A percentile compares a stretch with the other conserved stretches of the same genome.
Conservation (phyloP, 2,888 invertebrate species). For the Tanytarsus gracilentus region DNA sequence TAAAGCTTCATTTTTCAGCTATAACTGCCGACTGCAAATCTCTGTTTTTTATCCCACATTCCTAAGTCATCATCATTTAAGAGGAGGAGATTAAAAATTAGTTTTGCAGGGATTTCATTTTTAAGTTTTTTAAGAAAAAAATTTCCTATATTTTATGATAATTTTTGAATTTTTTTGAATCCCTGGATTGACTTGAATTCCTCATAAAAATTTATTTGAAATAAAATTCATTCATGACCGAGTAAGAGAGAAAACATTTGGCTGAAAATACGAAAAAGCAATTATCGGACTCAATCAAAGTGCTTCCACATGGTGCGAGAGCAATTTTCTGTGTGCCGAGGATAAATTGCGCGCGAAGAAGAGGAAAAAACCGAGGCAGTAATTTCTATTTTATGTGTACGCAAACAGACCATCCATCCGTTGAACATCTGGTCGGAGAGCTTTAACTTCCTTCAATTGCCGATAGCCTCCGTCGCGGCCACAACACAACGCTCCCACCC, state of each 20-base stretch:
- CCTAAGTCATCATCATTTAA: constrained; percentile 8
- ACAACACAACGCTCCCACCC: not conserved
- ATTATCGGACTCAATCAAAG: constrained; percentile 26
- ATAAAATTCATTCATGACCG: too few species aligned
- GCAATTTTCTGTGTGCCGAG: not conserved
- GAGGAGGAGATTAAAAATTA: too few species aligned
- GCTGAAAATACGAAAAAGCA: constrained; percentile 3
- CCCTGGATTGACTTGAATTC: not conserved
- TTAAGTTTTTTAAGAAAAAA: too few species aligned
- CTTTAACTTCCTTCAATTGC: not conserved
- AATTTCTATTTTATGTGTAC: constrained; percentile 13
- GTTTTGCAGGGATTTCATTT: too few species aligned
- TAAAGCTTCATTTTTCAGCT: not conserved
- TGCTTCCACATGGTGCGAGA: constrained; percentile 25
- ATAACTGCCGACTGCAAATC: not conserved
- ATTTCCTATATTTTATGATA: too few species aligned
- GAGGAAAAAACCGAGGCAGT: not conserved
- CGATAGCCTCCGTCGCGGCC: not conserved
- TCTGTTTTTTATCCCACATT: constrained; percentile 1
- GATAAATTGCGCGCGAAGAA: not conserved
- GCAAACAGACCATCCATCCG: constrained; percentile 12
- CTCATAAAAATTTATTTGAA: too few species aligned
- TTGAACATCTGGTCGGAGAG: constrained; percentile 27
- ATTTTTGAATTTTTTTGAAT: not conserved
- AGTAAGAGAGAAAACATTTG: not conserved